These are phyloP conservation scores for Okamejei kenojei DNA, from an alignment of 2,797 vertebrate genomes.

Conservation along the genomic window DNA sequence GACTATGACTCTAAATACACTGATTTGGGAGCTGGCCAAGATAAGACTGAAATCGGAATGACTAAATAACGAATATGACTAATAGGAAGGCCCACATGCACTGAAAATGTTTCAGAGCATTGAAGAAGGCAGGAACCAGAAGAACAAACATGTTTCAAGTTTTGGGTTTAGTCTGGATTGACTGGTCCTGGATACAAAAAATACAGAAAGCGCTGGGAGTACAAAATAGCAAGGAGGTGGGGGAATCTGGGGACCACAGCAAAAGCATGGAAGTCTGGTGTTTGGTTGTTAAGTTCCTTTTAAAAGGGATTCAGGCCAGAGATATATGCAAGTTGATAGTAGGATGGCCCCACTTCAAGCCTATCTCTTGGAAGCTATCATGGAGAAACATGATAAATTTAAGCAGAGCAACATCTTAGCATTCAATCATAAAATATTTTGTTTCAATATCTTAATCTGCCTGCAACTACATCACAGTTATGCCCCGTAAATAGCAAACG, in stretches of 20 bases:
- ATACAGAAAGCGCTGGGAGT: background rate
- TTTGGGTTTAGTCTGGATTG: background rate
- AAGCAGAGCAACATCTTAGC: background rate
- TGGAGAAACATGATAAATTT: background rate
- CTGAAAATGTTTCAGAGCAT: background rate
- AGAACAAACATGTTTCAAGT: background rate
- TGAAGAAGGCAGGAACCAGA: background rate
- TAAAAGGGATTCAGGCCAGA: background rate
- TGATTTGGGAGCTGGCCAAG: background rate
- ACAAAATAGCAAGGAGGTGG: background rate
- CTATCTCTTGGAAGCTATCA: background rate
- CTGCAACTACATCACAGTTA: background rate
- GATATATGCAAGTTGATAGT: too few species aligned
- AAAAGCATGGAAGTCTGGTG: background rate
- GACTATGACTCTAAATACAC: background rate
- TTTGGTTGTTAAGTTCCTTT: background rate
- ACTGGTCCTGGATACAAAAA: background rate
- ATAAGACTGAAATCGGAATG: background rate
- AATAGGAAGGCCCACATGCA: background rate
- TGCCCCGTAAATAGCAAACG: background rate
- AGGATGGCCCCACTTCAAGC: too few species aligned
- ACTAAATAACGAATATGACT: background rate
- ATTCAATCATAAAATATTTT: background rate
- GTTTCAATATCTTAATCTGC: background rate
- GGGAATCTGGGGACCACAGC: background rate